A percentile compares a stretch with the other conserved stretches of the same genome.
Evolutionary conservation across 2,797 vertebrate genomes (phyloP).

Genomic region (Acrossocheilus fasciatus): DNA sequence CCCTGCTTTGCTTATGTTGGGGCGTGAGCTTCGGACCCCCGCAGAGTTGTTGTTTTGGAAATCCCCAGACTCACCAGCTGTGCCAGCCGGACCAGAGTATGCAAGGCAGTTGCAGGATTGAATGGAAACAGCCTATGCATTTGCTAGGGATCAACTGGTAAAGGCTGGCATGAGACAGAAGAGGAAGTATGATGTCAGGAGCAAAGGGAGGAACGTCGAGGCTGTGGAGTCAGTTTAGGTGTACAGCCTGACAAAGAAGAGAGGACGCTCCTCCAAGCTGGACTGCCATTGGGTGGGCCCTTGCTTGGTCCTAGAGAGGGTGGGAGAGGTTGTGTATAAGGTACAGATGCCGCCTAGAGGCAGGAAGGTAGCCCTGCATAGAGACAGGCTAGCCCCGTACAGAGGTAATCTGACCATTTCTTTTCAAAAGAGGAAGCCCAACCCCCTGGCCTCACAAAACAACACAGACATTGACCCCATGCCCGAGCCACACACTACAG

Average conservation of each 20-base stretch:
- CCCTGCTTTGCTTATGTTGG: too few species aligned
- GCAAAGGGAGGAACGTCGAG: background rate
- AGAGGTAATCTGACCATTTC: background rate
- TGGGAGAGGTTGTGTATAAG: conserved; percentile 19
- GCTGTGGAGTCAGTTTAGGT: background rate
- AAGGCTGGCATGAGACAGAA: background rate
- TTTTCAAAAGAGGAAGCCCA: too few species aligned
- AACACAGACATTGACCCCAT: background rate
- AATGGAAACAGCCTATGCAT: background rate
- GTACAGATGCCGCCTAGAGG: background rate
- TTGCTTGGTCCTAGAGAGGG: conserved; percentile 20
- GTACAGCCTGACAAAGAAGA: background rate
- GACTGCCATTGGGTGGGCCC: conserved; percentile 40
- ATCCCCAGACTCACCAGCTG: background rate
- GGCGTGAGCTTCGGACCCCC: too few species aligned
- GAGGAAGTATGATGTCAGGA: background rate
- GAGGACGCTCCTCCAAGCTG: conserved; percentile 1
- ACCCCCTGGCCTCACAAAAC: too few species aligned
- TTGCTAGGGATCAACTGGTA: background rate
- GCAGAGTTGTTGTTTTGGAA: background rate
- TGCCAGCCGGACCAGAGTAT: background rate
- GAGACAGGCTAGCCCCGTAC: background rate
- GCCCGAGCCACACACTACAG: background rate
- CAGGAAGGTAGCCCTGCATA: background rate
- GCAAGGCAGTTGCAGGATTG: background rate